These are phyloP conservation scores for Rugalucina vietnamica DNA, from an alignment of 2,888 invertebrate species.

Conservation along the genomic window DNA sequence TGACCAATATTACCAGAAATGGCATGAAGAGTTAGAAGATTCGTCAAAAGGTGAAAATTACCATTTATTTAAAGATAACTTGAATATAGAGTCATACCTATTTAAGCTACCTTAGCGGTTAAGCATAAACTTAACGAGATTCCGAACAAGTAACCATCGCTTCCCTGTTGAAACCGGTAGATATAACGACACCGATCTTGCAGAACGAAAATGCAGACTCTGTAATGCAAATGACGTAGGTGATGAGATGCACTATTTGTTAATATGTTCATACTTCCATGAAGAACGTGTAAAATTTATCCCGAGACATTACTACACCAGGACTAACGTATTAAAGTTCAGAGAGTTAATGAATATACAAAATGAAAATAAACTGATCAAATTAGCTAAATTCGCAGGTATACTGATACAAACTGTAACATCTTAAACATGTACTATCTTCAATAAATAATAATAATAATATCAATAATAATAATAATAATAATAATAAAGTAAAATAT, in stretches of 20 bases:
- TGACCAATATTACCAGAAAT: too few relatives aligned
- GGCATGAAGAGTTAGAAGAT: neutral
- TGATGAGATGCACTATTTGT: neutral
- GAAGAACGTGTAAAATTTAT: too few relatives aligned
- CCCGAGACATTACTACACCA: too few relatives aligned
- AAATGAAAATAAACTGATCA: too few relatives aligned
- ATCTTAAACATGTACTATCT: too few relatives aligned
- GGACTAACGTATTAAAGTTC: too few relatives aligned
- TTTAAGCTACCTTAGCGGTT: neutral
- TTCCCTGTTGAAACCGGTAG: neutral
- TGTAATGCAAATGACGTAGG: neutral
- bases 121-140: neutral
- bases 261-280: neutral
- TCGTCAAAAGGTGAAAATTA: conserved; percentile 13
- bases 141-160: neutral
- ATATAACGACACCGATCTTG: neutral
- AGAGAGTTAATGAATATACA: too few relatives aligned
- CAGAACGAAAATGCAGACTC: neutral
- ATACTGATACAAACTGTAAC: too few relatives aligned
- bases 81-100: neutral
- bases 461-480: too few relatives aligned
- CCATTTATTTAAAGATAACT: neutral
- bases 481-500: too few relatives aligned
- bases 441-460: too few relatives aligned
- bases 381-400: too few relatives aligned